Evolutionary conservation across 1,140 invertebrate genomes (phyloP), one percentile per base, ranked within the genome.

Genomic region (Globodera ellingtonae): DNA sequence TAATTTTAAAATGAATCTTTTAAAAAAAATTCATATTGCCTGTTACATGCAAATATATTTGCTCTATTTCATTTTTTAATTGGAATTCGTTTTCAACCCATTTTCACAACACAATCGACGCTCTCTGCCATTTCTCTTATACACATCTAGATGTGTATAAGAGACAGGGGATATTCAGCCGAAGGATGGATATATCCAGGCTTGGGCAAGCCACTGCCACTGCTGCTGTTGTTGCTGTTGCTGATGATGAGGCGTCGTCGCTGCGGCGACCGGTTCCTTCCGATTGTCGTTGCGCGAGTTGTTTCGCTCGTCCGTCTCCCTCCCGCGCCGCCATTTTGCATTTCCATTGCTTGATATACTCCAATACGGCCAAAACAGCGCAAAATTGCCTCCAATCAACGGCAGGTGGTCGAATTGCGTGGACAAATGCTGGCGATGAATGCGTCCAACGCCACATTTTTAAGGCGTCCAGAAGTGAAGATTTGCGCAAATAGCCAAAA

Each of bases 201-300:
- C n/a, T 67, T 21, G 66, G 35, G 66, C 8, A 67, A 44, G 66
- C 24, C 24, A 70, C n/a, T 18, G 56, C 56, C 56, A 15, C 18
- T 62, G 56, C 56, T 62, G 10, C 56, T n/a, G 24, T 24, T 24
- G 24, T 24, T 24, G 13, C 10, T 24, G 24, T 24, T 24, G 13
- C 10, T 62, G 13, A 2, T 62, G 10, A 15, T 18, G 50, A 10
- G 56, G 13, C 56, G 56, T 62, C 56, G 10, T 62, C 10, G 56
- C 56, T 62, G 56, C 18, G 13, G 67, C 67, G 67, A 70, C 67
- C 67, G 67, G 67, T 70, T 70, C 67, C 67, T 44, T 44, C 67
- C 67, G 46, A 70, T 44, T 47, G 67, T 70, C 67, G 67, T 70
- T 18, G 46, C 6, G n/a, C 67, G 56, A 62, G 6, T 62, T 67